phyloP scores from a whole-genome alignment of 2,888 invertebrate species.

The Glaucopsyche alexis region DNA sequence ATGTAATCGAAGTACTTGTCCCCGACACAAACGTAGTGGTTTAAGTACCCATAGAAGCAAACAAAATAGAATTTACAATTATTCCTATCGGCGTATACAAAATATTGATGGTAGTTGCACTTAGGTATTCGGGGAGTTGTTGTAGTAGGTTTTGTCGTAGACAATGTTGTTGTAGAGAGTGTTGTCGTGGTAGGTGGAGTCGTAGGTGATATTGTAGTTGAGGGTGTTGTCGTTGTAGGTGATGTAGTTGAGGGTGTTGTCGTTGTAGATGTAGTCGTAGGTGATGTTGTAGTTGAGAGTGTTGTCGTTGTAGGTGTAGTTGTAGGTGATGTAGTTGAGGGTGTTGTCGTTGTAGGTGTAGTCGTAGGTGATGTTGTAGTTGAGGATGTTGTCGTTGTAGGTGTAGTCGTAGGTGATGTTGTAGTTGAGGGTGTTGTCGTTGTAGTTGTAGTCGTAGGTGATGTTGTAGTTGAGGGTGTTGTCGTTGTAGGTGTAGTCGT shows the following conservation, averaged over 20 bases:
- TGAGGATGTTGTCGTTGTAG: not conserved
- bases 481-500: conserved; percentile 9
- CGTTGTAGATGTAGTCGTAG: not conserved
- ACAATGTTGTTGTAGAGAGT: conserved; percentile 26
- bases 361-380: conserved; percentile 3
- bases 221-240: not conserved
- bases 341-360: not conserved
- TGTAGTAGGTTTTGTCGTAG: conserved; percentile 25
- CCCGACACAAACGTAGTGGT: conserved; percentile 1
- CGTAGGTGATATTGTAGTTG: not conserved
- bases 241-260: conserved; percentile 17
- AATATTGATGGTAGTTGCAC: conserved; percentile 23
- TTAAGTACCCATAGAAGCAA: conserved; percentile 33
- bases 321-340: conserved; percentile 1
- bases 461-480: conserved; percentile 8
- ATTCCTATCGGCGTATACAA: conserved; percentile 31
- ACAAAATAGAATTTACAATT: conserved; percentile 34
- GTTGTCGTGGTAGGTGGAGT: not conserved
- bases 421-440: too few species aligned
- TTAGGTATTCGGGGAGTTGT: not conserved
- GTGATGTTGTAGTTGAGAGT: not conserved
- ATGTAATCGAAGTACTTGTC: not conserved
- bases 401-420: not conserved
- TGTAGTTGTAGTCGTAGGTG: conserved; percentile 9
- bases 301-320: not conserved